These are phyloP conservation scores for Chloroclysta siterata DNA, from an alignment of 2,888 invertebrate species.

Conservation along the genomic window DNA sequence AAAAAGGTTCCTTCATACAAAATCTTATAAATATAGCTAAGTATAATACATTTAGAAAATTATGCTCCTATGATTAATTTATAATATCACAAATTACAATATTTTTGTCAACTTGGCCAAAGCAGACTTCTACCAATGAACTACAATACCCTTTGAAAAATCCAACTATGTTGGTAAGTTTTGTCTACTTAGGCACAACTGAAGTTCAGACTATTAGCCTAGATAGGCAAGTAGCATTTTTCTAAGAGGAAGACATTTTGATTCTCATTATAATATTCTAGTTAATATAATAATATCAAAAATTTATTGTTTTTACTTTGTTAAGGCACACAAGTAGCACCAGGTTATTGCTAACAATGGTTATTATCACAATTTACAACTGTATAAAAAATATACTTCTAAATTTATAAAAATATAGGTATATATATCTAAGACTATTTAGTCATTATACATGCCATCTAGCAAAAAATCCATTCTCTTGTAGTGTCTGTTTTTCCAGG, in stretches of 20 bases:
- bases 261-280: constrained; percentile 20
- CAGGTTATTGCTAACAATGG: constrained; percentile 30
- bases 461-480: constrained; percentile 94
- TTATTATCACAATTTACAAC: constrained; percentile 24
- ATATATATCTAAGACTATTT: constrained; percentile 34
- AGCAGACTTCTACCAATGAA: too few relatives aligned
- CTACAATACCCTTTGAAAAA: too few relatives aligned
- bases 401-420: constrained; percentile 10
- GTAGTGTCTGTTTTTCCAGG: constrained; percentile 94
- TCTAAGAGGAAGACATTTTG: constrained; percentile 48
- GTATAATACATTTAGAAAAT: neutral
- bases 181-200: neutral
- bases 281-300: constrained; percentile 1
- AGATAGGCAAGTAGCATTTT: neutral
- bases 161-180: too few relatives aligned
- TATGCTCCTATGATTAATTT: neutral
- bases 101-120: too few relatives aligned
- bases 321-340: constrained; percentile 38
- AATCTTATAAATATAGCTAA: too few relatives aligned
- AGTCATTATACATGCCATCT: constrained; percentile 95
- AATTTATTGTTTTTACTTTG: constrained; percentile 29
- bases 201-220: neutral
- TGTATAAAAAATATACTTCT: constrained; percentile 14
- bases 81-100: neutral
- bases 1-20: too few relatives aligned